A percentile compares a stretch with the other conserved stretches of the same genome.
phyloP scores from a whole-genome alignment of 2,888 invertebrate species.

The Diloba caeruleocephala region DNA sequence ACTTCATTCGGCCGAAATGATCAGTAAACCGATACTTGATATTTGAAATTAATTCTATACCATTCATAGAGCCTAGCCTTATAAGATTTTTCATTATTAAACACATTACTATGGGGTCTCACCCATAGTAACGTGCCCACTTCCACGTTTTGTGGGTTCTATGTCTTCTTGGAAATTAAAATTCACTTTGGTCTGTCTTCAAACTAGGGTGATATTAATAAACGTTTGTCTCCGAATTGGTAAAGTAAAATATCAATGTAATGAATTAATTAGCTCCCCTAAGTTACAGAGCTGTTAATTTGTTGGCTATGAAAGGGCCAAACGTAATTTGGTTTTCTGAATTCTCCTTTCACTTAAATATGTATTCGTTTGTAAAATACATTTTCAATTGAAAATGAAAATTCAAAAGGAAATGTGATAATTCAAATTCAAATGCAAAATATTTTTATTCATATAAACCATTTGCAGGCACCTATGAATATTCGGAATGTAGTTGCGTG shows the following conservation, averaged over 20 bases:
- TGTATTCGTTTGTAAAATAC: background rate
- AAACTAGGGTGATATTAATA: slow-evolving; percentile 31
- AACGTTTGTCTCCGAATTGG: slow-evolving; percentile 37
- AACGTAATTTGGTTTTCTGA: slow-evolving; percentile 16
- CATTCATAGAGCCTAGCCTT: too few relatives aligned
- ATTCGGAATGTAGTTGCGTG: too few relatives aligned
- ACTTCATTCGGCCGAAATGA: too few relatives aligned
- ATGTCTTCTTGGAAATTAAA: slow-evolving; percentile 20
- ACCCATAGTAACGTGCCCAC: too few relatives aligned
- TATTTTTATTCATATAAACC: too few relatives aligned
- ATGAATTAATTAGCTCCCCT: slow-evolving; percentile 40
- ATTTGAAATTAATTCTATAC: too few relatives aligned
- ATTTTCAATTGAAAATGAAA: slow-evolving; percentile 10
- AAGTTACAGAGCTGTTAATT: slow-evolving; percentile 21
- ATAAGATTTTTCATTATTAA: too few relatives aligned
- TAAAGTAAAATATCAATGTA: slow-evolving; percentile 28
- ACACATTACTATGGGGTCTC: too few relatives aligned
- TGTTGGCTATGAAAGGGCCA: slow-evolving; percentile 15
- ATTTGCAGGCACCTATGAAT: too few relatives aligned
- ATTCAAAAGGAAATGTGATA: background rate
- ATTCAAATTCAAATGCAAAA: too few relatives aligned
- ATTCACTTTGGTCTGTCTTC: slow-evolving; percentile 14
- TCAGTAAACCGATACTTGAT: too few relatives aligned
- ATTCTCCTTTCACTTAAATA: slow-evolving; percentile 12
- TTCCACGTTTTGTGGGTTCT: slow-evolving; percentile 3